Base-by-base conservation (phyloP, 2,113 vertebrate genomes). In the Archilochus colubris region DNA sequence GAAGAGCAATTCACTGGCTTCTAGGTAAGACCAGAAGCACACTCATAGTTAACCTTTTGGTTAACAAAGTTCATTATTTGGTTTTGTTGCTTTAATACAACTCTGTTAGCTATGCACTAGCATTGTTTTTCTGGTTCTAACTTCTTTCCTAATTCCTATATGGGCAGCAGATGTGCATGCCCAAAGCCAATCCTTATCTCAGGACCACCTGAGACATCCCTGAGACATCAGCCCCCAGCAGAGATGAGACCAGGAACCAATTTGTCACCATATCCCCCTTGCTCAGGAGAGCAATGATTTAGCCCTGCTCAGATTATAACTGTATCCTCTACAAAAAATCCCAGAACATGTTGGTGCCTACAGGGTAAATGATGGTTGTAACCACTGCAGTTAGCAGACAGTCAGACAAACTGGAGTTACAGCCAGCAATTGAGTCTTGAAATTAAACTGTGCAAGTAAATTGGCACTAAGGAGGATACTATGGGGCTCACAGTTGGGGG, bases 361-460 rank as follows among this genome's bases (percentile, higher is more conserved):
- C 74, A 72, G 82, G 66, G 76, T 40, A 82, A 96, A 94, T 73
- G 93, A 93, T 3, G 33, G 83, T 68, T 54, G 81, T 82, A 81
- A 88, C 59, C 68, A 54, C 69, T n/a, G 46, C 82, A 73, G 82
- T 89, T 82, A 91, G 73, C 64, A 77, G 62, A 76, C 1, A 93
- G 93, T 67, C 88, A 91, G 33, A 85, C 88, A 97, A 95, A 93
- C 3, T 46, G 68, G 79, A 94, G 72, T 44, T 83, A 70, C 94
- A 91, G 89, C 92, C 89, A 95, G 96, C 86, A 89, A 88, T 93
- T 96, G 66, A 86, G 73, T 86, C 94, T 62, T 79, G 92, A 92
- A 95, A 93, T 97, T 96, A 92, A 95, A 94, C 91, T 74, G 59
- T 68, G 89, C 88, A 89, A 96, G 96, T 91, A 97, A 97, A 97